These are phyloP conservation scores for Athene noctua DNA, from an alignment of 2,113 vertebrate species.

Conservation along the genomic window DNA sequence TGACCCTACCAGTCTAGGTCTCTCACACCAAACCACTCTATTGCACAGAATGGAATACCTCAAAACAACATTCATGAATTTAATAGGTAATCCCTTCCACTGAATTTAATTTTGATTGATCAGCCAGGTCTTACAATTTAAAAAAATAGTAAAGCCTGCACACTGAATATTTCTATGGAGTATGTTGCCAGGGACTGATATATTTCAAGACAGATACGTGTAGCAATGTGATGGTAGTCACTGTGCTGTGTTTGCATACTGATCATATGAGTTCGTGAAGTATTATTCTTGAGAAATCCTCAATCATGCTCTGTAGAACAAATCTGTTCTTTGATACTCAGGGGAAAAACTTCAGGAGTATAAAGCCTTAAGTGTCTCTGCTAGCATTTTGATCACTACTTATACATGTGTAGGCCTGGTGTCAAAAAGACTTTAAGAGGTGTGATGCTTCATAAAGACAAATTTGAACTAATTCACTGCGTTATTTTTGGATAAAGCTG, in stretches of 20 bases:
- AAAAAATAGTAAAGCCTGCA: neutral
- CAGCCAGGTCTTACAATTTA: neutral
- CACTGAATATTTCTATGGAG: neutral
- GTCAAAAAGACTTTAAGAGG: neutral
- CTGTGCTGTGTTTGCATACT: slow-evolving; percentile 24
- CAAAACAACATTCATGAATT: neutral
- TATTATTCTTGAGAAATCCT: neutral
- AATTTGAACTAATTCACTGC: neutral
- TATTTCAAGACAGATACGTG: neutral
- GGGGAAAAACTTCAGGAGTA: neutral
- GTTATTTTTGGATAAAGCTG: neutral
- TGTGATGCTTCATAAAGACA: neutral
- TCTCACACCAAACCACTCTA: neutral
- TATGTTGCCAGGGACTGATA: neutral
- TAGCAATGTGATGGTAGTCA: neutral
- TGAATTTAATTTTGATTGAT: neutral
- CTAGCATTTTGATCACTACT: neutral
- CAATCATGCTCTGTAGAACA: neutral
- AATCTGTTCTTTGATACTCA: slow-evolving; percentile 32
- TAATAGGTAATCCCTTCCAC: neutral
- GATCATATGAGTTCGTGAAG: slow-evolving; percentile 24
- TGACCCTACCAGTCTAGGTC: neutral
- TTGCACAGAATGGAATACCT: neutral
- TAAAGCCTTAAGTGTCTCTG: neutral
- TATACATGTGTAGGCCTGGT: neutral